A percentile compares a stretch with the other conserved stretches of the same genome.
These are phyloP conservation scores for Thomomys bottae DNA, from an alignment of 2,113 vertebrate genomes.

Conservation along the genomic window DNA sequence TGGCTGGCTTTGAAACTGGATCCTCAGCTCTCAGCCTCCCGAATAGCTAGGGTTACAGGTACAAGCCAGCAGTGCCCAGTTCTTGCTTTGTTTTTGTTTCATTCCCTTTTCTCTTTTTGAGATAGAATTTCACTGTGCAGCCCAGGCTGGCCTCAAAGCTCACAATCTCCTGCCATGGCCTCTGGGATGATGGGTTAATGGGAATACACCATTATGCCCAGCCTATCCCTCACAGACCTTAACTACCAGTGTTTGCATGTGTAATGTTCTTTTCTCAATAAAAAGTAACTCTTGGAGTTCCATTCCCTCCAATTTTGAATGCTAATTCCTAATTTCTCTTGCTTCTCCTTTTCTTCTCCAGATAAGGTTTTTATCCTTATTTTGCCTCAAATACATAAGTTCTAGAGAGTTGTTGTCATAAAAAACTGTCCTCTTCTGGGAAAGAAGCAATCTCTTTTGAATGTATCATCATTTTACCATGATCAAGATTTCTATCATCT, in stretches of 20 bases:
- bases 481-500: neutral
- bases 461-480: neutral
- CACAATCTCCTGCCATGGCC: too few species aligned
- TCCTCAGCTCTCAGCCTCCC: too few species aligned
- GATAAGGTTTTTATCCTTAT: neutral
- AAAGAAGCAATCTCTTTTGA: neutral
- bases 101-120: too few species aligned
- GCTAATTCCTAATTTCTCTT: neutral
- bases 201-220: too few species aligned
- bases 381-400: neutral
- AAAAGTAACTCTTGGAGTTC: neutral
- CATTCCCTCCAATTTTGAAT: neutral
- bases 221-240: too few species aligned
- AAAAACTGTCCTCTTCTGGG: constrained; percentile 5
- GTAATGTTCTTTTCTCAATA: neutral
- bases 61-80: neutral
- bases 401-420: neutral
- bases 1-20: too few species aligned
- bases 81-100: too few species aligned
- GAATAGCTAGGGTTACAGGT: too few species aligned
- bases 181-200: too few species aligned
- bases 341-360: neutral
- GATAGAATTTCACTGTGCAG: too few species aligned
- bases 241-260: neutral
- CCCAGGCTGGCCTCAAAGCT: too few species aligned